These are phyloP conservation scores for Monochamus saltuarius DNA, from an alignment of 1,140 invertebrate genomes.

Conservation along the genomic window DNA sequence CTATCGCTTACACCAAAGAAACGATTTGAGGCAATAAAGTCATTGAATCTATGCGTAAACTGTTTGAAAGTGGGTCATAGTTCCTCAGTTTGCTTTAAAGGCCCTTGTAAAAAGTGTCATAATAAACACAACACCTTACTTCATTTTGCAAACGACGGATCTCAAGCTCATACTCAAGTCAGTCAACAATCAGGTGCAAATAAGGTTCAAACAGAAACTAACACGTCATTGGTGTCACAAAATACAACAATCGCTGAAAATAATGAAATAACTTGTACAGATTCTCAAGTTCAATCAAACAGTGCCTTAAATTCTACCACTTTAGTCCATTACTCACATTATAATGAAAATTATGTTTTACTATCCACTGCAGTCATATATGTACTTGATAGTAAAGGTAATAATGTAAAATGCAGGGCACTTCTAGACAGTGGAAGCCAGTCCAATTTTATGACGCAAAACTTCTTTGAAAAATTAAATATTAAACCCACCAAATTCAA, in stretches of 20 bases:
- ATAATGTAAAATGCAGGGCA: constrained; percentile 1
- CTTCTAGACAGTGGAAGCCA: constrained; percentile 8
- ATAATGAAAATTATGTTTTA: constrained; percentile 4
- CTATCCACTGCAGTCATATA: constrained; percentile 5
- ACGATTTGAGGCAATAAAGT: not conserved
- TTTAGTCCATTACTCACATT: not conserved
- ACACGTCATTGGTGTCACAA: no score
- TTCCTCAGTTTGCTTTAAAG: no score
- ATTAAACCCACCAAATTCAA: constrained; percentile 3
- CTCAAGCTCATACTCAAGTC: no score
- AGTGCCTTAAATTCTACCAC: not conserved
- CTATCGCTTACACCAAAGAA: not conserved
- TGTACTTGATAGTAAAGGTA: constrained; percentile 7
- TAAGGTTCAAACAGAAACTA: no score
- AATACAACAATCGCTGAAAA: constrained; percentile 1
- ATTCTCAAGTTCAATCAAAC: not conserved
- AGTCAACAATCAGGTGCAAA: no score
- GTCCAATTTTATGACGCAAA: constrained; percentile 11
- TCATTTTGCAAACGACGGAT: no score
- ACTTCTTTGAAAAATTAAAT: not conserved
- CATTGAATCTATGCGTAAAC: constrained; percentile 1
- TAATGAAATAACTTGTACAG: constrained; percentile 1
- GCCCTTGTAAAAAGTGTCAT: no score
- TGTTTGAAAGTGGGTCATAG: no score
- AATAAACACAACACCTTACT: no score